Percentiles rank a stretch among this genome's conserved stretches.
phyloP scores from a whole-genome alignment of 2,888 invertebrate genomes.

The Chymomyza procnemis region DNA sequence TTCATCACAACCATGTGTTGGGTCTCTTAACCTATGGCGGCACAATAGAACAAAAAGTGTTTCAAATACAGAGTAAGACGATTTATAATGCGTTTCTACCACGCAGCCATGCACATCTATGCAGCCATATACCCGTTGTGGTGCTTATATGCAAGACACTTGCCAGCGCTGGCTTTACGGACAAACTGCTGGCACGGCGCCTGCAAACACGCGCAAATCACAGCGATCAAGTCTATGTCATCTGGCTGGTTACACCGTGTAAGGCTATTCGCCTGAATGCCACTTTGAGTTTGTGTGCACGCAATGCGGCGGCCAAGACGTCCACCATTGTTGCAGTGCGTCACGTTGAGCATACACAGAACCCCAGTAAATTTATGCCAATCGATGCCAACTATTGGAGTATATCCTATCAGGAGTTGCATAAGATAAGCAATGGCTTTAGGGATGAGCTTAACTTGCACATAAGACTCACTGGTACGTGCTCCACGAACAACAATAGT shows the following conservation, averaged over 20 bases:
- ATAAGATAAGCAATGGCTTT: conserved; percentile 47
- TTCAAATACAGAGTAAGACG: neutral
- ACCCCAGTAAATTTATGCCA: conserved; percentile 16
- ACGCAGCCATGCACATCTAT: conserved; percentile 10
- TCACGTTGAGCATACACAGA: conserved; percentile 11
- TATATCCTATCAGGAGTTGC: conserved; percentile 32
- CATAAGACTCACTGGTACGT: conserved; percentile 23
- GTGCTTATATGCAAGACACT: conserved; percentile 49
- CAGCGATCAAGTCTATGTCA: conserved; percentile 35
- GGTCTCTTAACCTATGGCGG: conserved; percentile 46
- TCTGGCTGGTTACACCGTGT: conserved; percentile 53
- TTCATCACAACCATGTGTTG: conserved; percentile 36
- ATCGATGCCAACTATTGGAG: conserved; percentile 48
- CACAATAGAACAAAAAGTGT: neutral
- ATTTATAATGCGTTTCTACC: conserved; percentile 27
- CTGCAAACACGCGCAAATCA: neutral
- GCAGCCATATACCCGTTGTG: conserved; percentile 39
- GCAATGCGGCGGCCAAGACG: conserved; percentile 37
- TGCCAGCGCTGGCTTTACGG: neutral
- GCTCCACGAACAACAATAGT: neutral
- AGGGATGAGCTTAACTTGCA: conserved; percentile 55
- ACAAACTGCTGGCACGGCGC: neutral
- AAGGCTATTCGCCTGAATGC: conserved; percentile 31
- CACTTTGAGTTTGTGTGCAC: conserved; percentile 37
- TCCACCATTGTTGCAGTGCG: conserved; percentile 29